phyloP scores from a whole-genome alignment of 2,113 vertebrate genomes.

The Gadus chalcogrammus region DNA sequence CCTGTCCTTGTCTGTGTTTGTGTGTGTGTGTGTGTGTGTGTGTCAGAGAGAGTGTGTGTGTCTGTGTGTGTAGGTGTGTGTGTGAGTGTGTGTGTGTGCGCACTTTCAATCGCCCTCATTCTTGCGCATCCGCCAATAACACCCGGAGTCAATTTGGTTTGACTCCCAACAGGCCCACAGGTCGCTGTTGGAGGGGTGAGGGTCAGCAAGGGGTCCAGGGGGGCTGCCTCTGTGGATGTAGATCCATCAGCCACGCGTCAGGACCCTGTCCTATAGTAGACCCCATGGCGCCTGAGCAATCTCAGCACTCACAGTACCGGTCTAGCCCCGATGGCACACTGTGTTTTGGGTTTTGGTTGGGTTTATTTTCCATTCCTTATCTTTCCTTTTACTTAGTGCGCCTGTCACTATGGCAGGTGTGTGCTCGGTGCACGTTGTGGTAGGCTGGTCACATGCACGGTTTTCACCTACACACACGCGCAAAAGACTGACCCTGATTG shows the following conservation, averaged over 20 bases:
- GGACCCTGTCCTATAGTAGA: slow-evolving; percentile 19
- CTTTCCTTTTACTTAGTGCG: neutral
- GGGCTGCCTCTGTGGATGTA: slow-evolving; percentile 45
- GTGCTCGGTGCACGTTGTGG: neutral
- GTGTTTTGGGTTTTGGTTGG: slow-evolving; percentile 5
- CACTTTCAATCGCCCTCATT: neutral
- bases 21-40: neutral
- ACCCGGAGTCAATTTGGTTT: slow-evolving; percentile 18
- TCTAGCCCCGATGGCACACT: slow-evolving; percentile 3
- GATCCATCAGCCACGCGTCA: slow-evolving; percentile 34
- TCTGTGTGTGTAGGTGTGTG: no score
- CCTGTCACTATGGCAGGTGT: neutral
- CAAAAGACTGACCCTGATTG: no score
- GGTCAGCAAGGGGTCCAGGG: slow-evolving; percentile 17
- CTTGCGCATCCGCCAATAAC: no score
- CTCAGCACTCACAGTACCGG: slow-evolving; percentile 12
- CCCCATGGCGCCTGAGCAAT: slow-evolving; percentile 43
- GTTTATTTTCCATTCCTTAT: slow-evolving; percentile 2
- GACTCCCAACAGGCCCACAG: slow-evolving; percentile 43
- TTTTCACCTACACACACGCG: no score
- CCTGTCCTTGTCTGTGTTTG: neutral
- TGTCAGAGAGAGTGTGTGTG: slow-evolving; percentile 25
- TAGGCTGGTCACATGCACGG: neutral
- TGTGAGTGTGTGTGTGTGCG: slow-evolving; percentile 23
- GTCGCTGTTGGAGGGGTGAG: neutral